A percentile compares a stretch with the other conserved stretches of the same genome.
phyloP scores from a whole-genome alignment of 2,113 vertebrate genomes.

The Actenoides lindsayi region DNA sequence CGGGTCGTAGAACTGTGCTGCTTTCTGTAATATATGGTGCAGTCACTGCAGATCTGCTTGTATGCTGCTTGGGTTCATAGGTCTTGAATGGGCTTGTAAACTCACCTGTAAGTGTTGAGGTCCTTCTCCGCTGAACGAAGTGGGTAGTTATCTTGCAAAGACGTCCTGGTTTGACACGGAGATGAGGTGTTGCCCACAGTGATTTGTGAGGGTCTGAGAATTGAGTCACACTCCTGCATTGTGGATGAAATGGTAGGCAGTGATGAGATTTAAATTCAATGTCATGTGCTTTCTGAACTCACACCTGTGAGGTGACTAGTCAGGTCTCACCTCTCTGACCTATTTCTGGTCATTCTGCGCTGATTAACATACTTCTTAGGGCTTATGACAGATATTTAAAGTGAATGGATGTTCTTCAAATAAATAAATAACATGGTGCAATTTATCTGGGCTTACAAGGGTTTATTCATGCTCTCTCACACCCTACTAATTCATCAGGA shows the following conservation, averaged over 20 bases:
- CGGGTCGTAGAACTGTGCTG: background rate
- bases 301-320: background rate
- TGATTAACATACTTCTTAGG: background rate
- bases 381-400: background rate
- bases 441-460: background rate
- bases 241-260: background rate
- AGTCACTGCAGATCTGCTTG: background rate
- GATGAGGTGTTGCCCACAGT: background rate
- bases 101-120: background rate
- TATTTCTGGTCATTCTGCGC: background rate
- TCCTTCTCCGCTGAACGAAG: background rate
- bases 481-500: background rate
- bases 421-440: background rate
- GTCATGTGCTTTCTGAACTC: background rate
- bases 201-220: background rate
- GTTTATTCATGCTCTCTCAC: background rate
- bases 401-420: background rate
- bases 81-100: background rate
- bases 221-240: rapidly evolving
- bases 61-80: background rate
- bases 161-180: background rate
- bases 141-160: background rate
- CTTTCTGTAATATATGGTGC: background rate
- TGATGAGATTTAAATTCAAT: background rate
- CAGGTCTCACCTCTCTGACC: background rate